Conservation (phyloP, 2,797 vertebrate genomes). For the Myripristis murdjan region DNA sequence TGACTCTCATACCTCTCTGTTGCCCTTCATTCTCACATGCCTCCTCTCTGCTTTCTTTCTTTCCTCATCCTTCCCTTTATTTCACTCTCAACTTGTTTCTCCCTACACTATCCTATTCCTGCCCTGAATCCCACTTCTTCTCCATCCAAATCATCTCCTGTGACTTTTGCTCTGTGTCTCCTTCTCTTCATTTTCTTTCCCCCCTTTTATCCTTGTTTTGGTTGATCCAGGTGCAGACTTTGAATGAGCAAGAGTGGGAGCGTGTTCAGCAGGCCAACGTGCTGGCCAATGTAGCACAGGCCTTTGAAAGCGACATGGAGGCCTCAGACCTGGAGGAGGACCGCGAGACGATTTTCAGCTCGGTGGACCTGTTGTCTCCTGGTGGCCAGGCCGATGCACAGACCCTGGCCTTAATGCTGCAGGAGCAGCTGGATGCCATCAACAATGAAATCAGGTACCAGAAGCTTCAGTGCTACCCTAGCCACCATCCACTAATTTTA, state of each 20-base stretch:
- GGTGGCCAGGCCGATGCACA: slow-evolving; percentile 97
- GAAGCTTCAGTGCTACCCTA: not conserved
- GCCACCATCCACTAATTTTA: too few species aligned
- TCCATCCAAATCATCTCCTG: not conserved
- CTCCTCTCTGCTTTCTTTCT: not conserved
- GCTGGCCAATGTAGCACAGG: slow-evolving; percentile 96
- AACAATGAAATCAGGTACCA: slow-evolving; percentile 97
- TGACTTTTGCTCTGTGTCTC: not conserved
- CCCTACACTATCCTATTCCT: not conserved
- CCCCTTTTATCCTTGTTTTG: slow-evolving; percentile 10
- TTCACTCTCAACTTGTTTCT: not conserved
- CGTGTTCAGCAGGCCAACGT: slow-evolving; percentile 97
- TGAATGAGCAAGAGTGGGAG: slow-evolving; percentile 99
- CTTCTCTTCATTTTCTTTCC: not conserved
- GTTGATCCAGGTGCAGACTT: slow-evolving; percentile 91
- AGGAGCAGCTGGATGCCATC: slow-evolving; percentile 98
- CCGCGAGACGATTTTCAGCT: slow-evolving; percentile 93
- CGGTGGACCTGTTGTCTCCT: slow-evolving; percentile 94
- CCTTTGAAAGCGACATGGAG: slow-evolving; percentile 96
- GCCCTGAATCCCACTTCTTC: not conserved
- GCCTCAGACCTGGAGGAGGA: slow-evolving; percentile 95
- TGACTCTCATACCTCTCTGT: slow-evolving; percentile 1
- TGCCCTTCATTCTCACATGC: not conserved
- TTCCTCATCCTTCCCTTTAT: not conserved
- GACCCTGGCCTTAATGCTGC: slow-evolving; percentile 97